These are phyloP conservation scores for Cantharis rustica DNA, from an alignment of 2,888 invertebrate genomes.

Conservation along the genomic window DNA sequence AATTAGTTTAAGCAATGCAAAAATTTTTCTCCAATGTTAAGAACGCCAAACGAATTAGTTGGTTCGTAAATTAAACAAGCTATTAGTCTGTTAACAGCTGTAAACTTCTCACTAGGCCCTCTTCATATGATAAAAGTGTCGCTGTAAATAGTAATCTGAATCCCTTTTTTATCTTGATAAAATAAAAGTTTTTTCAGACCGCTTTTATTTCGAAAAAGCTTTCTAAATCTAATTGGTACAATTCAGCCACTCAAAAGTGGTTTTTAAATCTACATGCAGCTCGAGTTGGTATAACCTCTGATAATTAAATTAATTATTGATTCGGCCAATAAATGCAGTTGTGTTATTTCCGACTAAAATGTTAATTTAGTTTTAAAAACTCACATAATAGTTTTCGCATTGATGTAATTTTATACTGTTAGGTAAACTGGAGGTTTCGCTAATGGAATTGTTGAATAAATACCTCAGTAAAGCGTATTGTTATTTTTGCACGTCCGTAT, in stretches of 20 bases:
- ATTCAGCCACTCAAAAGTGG: background rate
- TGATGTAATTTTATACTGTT: background rate
- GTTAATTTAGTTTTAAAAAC: background rate
- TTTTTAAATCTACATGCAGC: background rate
- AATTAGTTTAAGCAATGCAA: background rate
- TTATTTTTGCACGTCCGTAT: background rate
- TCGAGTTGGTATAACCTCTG: background rate
- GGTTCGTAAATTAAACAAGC: conserved; percentile 11
- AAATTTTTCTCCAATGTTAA: background rate
- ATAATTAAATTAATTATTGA: background rate
- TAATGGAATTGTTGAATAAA: background rate
- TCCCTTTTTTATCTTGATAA: conserved; percentile 1
- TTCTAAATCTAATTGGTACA: background rate
- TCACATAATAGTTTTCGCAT: background rate
- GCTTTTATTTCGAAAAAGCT: background rate
- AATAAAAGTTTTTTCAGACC: conserved; percentile 7
- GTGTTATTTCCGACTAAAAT: background rate
- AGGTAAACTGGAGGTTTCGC: background rate
- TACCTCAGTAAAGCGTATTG: background rate
- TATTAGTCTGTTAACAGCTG: conserved; percentile 13
- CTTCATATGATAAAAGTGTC: conserved; percentile 11
- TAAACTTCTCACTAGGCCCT: conserved; percentile 12
- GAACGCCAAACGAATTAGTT: conserved; percentile 5
- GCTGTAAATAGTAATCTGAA: conserved; percentile 11
- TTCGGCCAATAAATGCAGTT: background rate